Evolutionary conservation across 2,888 invertebrate species (phyloP).

Genomic region (Hirtodrosophila alboralis): DNA sequence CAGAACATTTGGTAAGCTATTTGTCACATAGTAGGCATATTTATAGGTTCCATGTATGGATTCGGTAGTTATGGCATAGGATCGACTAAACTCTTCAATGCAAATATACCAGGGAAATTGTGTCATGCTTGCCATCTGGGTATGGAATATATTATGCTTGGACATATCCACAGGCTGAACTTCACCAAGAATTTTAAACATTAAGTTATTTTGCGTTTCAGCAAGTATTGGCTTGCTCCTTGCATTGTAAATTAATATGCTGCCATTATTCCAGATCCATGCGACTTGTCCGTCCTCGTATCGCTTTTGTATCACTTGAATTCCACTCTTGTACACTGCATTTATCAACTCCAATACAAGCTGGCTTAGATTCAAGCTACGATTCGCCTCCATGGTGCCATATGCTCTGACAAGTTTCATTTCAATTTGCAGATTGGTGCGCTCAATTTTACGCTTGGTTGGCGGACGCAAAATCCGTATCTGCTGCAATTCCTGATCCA

Average conservation of each 20-base stretch:
- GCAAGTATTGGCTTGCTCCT: slow-evolving; percentile 16
- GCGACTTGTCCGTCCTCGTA: slow-evolving; percentile 21
- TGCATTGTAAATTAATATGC: slow-evolving; percentile 41
- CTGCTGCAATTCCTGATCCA: slow-evolving; percentile 28
- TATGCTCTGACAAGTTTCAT: slow-evolving; percentile 22
- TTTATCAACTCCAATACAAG: slow-evolving; percentile 6
- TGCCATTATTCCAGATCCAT: slow-evolving; percentile 54
- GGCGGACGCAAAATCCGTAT: slow-evolving; percentile 39
- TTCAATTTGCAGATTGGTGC: slow-evolving; percentile 21
- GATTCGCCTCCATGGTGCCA: slow-evolving; percentile 24
- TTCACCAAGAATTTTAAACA: slow-evolving; percentile 11
- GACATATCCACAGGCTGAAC: accelerated
- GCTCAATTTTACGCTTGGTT: slow-evolving; percentile 5
- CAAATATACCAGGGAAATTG: slow-evolving; percentile 36
- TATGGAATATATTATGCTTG: slow-evolving; percentile 1
- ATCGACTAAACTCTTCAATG: slow-evolving; percentile 24
- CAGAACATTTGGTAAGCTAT: slow-evolving; percentile 25
- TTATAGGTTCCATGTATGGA: background rate
- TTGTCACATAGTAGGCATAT: slow-evolving; percentile 46
- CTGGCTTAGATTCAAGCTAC: slow-evolving; percentile 7
- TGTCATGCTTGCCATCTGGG: slow-evolving; percentile 13
- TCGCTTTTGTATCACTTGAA: slow-evolving; percentile 39
- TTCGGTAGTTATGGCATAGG: slow-evolving; percentile 7
- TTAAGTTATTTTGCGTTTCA: slow-evolving; percentile 11
- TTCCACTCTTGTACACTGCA: slow-evolving; percentile 15